phyloP scores from a whole-genome alignment of 2,888 invertebrate genomes.

The Rutpela maculata region DNA sequence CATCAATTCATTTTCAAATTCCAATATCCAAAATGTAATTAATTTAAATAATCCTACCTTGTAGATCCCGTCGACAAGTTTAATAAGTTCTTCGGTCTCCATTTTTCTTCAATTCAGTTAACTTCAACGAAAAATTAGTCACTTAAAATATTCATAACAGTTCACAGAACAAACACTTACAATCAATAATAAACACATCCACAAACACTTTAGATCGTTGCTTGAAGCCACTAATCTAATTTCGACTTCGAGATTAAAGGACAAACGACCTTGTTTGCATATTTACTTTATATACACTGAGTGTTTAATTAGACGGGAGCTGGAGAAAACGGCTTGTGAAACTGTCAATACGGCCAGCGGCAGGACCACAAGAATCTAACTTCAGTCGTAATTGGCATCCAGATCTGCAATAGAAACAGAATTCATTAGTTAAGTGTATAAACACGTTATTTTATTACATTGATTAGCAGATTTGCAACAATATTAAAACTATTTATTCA shows the following conservation, averaged over 20 bases:
- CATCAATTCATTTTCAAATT: too few species aligned
- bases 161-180: conserved; percentile 35
- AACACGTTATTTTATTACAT: conserved; percentile 13
- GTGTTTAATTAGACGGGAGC: conserved; percentile 50
- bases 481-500: neutral
- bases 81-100: conserved; percentile 94
- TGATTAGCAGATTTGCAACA: neutral
- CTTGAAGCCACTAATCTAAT: conserved; percentile 37
- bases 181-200: conserved; percentile 38
- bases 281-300: conserved; percentile 40
- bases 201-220: conserved; percentile 32
- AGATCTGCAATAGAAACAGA: conserved; percentile 25
- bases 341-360: conserved; percentile 22
- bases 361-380: conserved; percentile 8
- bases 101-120: conserved; percentile 68
- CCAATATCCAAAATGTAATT: too few species aligned
- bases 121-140: conserved; percentile 25
- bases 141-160: conserved; percentile 47
- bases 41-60: conserved; percentile 78
- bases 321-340: conserved; percentile 11
- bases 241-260: conserved; percentile 28
- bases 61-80: conserved; percentile 93
- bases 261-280: conserved; percentile 38
- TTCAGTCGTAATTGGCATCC: conserved; percentile 5
- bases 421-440: neutral